Conservation (phyloP, 2,888 invertebrate species). For the Melanophora roralis region DNA sequence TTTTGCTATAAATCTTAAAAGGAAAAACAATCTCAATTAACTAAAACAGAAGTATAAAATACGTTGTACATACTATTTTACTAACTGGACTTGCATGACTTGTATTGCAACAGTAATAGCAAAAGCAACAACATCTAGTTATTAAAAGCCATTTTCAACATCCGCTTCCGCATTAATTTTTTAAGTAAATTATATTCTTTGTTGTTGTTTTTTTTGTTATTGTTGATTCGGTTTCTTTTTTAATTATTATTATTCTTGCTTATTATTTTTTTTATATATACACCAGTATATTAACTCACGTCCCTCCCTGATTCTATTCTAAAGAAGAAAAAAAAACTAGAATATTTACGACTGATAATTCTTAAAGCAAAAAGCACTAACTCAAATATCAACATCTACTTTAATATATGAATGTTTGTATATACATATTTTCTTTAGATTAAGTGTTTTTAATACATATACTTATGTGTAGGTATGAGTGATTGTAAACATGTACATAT, state of each 20-base stretch:
- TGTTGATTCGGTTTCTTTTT: slow-evolving; percentile 25
- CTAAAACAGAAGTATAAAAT: slow-evolving; percentile 30
- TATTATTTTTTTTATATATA: slow-evolving; percentile 5
- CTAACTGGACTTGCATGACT: slow-evolving; percentile 70
- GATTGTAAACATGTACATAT: no score
- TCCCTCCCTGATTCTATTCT: slow-evolving; percentile 22
- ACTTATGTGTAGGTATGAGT: no score
- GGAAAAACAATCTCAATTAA: slow-evolving; percentile 44
- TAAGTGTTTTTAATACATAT: slow-evolving; percentile 14
- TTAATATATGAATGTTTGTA: no score
- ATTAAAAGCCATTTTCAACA: slow-evolving; percentile 71
- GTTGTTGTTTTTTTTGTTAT: slow-evolving; percentile 39
- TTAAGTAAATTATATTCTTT: slow-evolving; percentile 38
- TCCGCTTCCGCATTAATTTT: slow-evolving; percentile 75
- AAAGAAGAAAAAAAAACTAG: slow-evolving; percentile 31
- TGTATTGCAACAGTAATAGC: slow-evolving; percentile 67
- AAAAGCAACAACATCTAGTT: slow-evolving; percentile 66
- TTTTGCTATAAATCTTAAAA: slow-evolving; percentile 14
- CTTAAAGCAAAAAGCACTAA: slow-evolving; percentile 10
- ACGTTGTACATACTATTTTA: slow-evolving; percentile 27
- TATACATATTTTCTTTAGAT: slow-evolving; percentile 9
- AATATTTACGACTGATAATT: slow-evolving; percentile 40
- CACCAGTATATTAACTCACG: neutral
- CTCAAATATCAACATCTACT: slow-evolving; percentile 46
- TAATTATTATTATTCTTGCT: slow-evolving; percentile 5